Conservation (phyloP, 2,888 invertebrate species). For the Tanytarsus gracilentus region DNA sequence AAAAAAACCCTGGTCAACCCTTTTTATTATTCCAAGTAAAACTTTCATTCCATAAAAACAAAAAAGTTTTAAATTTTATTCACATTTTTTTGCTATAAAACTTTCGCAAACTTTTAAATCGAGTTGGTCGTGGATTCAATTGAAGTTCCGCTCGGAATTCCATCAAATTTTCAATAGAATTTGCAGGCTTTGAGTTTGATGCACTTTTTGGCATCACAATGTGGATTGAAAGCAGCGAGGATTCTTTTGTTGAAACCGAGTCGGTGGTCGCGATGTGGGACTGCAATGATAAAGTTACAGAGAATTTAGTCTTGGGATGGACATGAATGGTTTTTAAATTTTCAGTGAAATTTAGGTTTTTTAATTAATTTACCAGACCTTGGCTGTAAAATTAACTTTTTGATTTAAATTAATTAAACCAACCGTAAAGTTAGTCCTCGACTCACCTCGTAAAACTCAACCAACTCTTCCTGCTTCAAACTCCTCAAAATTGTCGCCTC, state of each 20-base stretch:
- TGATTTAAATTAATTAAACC: constrained; percentile 39
- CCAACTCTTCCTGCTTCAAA: constrained; percentile 61
- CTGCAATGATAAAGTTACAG: not conserved
- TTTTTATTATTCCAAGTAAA: too few species aligned
- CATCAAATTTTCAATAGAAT: not conserved
- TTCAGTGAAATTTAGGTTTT: too few species aligned
- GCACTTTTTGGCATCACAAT: not conserved
- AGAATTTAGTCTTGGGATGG: not conserved
- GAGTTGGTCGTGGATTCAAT: not conserved
- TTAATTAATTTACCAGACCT: too few species aligned
- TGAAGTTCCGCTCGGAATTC: not conserved
- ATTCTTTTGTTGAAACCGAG: too few species aligned
- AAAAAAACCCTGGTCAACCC: too few species aligned
- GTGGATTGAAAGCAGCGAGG: constrained; percentile 10
- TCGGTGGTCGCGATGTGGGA: not conserved
- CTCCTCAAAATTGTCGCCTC: constrained; percentile 69
- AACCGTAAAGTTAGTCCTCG: too few species aligned
- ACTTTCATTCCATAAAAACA: too few species aligned
- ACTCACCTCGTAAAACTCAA: constrained; percentile 68
- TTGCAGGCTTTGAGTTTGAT: not conserved
- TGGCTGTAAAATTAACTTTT: not conserved
- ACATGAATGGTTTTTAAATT: too few species aligned
- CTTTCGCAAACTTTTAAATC: not conserved
- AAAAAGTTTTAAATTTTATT: too few species aligned
- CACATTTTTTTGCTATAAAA: not conserved